Evolutionary conservation across 2,888 invertebrate genomes (phyloP), one percentile per base, ranked within the genome.

Genomic region (Phyto melanocephala): DNA sequence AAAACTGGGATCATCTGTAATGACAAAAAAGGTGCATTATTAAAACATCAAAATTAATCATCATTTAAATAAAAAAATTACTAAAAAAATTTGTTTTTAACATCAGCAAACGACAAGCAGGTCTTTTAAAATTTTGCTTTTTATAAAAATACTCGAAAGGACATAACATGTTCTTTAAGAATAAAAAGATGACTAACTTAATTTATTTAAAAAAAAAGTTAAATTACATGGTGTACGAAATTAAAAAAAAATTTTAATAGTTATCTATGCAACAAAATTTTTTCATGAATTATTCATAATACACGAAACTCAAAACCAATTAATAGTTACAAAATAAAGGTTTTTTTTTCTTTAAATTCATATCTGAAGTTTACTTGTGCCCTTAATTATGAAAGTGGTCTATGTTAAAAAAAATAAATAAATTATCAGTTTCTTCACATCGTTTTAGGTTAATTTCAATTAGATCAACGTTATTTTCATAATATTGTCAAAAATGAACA

Each of bases 1-100:
- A 92, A 98, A 99, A 86, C 95, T 95, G 6, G 97, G 96, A 92
- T 99, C 98, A 93, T 98, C 97, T 96, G 93, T 0, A 87, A 86
- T 15, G 50, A 37, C 37, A 28, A 40, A 42, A 42, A 54, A 70
- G 45, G 35, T 33, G n/a, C n/a, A n/a, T n/a, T n/a, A n/a, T n/a
- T n/a, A 50, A 3, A 52, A 63, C 70, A 62, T 20, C 15, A 52
- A 17, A 56, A 45, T 60, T 10, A n/a, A 6, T 24, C 17, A 47
- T 13, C 15, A 50, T 10, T 4, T 0, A 58, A 68, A 10, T 76
- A 24, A 50, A n/a, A 20, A 45, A 52, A 75, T 80, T 84, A 87
- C 88, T 86, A 58, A 88, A 85, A 7, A 87, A 87, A 86, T 90
- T 90, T 5, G 90, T 90, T 78, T 87, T 87, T 56, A 90, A 84